Evolutionary conservation across 2,797 vertebrate species (phyloP), one percentile per base, ranked within the genome.

Genomic region (Hirundo rustica): DNA sequence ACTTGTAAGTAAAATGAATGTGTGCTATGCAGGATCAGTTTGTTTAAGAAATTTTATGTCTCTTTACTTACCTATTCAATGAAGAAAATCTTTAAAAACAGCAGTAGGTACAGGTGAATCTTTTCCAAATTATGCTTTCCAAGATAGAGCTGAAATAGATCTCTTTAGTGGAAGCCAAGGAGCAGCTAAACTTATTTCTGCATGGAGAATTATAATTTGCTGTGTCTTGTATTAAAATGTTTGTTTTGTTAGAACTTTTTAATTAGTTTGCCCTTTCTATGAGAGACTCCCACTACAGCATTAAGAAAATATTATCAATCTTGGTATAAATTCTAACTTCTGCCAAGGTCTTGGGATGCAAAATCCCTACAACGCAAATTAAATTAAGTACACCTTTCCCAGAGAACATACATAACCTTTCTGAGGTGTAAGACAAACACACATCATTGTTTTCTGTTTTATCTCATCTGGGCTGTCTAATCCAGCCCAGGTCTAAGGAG

Each of bases 161-260:
- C 4, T 80, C 22, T 71, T 32, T 75, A 92, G 54, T 60, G n/a
- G 65, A 92, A 89, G n/a, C 11, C 16, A 54, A 66, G 26, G 51
- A 38, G 21, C 27, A 78, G 55, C 42, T 86, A 27, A 81, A 13
- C 26, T 54, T 93, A 32, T 64, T 87, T 91, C 44, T 86, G 27
- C 16, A n/a, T 20, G 14, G 12, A 78, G 34, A 88, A 57, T 91
- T 89, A 38, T 40, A 86, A 1, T 74, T 61, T 76, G 50, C 47
- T 70, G 8, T 73, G 51, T 65, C n/a, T 79, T 85, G 17, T 67
- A 38, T 71, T 64, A 78, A 83, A 94, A 85, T 92, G 7, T 86
- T 92, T 92, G 54, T 75, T 96, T 92, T 93, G 32, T 74, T 93
- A 11, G 23, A 86, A 92, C 76, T 94, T 89, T 88, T 92, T 92